Conservation (phyloP, 2,797 vertebrate genomes). For the Aeoliscus strigatus region DNA sequence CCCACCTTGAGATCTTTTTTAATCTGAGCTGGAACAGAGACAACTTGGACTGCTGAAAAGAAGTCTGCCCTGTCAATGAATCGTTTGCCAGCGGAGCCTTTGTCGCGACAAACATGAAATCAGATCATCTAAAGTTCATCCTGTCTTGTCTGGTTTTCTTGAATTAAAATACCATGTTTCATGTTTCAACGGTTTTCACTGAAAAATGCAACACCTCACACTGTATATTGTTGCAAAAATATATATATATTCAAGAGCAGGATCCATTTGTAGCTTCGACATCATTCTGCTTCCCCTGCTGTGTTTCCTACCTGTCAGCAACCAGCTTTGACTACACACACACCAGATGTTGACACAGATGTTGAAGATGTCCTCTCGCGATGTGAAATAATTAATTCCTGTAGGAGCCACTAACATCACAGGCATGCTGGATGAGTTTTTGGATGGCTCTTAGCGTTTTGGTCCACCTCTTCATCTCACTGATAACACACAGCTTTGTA, state of each 20-base stretch:
- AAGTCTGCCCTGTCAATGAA: not conserved
- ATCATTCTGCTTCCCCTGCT: constrained; percentile 15
- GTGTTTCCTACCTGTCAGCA: constrained; percentile 40
- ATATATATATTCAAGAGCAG: constrained; percentile 4
- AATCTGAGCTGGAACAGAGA: constrained; percentile 9
- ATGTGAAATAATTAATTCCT: constrained; percentile 49
- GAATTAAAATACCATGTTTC: too few species aligned
- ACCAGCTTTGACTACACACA: constrained; percentile 31
- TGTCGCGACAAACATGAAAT: too few species aligned
- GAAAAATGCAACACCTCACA: too few species aligned
- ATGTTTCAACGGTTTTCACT: too few species aligned
- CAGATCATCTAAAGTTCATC: too few species aligned
- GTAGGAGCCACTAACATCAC: constrained; percentile 58
- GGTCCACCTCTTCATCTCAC: constrained; percentile 37
- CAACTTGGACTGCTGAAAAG: constrained; percentile 3
- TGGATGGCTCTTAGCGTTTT: constrained; percentile 52
- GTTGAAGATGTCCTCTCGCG: constrained; percentile 52
- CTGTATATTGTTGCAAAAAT: constrained; percentile 5
- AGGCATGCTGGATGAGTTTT: constrained; percentile 57
- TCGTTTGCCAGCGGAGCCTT: constrained; percentile 1
- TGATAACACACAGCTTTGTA: constrained; percentile 51
- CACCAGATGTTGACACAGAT: constrained; percentile 61
- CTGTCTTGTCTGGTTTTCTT: too few species aligned
- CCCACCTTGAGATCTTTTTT: too few species aligned
- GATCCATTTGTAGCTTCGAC: constrained; percentile 14